These are phyloP conservation scores for Agapornis canus DNA, from an alignment of 2,797 vertebrate species.

Conservation along the genomic window DNA sequence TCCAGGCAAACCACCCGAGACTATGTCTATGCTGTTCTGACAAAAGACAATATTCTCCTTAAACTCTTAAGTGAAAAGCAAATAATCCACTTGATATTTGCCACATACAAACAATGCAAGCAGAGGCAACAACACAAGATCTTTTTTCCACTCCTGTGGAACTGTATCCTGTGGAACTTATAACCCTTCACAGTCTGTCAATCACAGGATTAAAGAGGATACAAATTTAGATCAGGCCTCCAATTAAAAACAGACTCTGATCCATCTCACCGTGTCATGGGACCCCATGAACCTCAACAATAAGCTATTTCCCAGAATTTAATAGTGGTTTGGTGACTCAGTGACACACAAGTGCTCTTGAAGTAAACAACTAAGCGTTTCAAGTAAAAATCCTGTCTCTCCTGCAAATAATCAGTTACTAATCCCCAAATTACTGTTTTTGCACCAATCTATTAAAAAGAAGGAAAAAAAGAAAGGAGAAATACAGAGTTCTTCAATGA, in stretches of 20 bases:
- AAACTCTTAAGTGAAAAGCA: background rate
- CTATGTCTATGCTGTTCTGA: background rate
- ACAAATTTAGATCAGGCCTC: background rate
- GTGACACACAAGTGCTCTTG: slow-evolving; percentile 20
- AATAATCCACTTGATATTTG: background rate
- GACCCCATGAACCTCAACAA: slow-evolving; percentile 18
- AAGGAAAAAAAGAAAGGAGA: background rate
- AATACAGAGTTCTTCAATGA: slow-evolving; percentile 20
- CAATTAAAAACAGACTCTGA: slow-evolving; percentile 11
- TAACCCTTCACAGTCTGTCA: background rate
- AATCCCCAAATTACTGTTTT: slow-evolving; percentile 10
- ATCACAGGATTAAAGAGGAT: background rate
- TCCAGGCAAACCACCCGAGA: background rate
- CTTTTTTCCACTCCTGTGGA: slow-evolving; percentile 35
- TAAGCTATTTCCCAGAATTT: slow-evolving; percentile 49
- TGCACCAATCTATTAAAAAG: background rate
- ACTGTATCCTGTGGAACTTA: slow-evolving; percentile 41
- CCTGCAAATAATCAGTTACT: slow-evolving; percentile 44
- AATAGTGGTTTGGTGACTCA: slow-evolving; percentile 67
- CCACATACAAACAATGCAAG: background rate
- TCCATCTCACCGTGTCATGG: background rate
- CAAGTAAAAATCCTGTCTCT: background rate
- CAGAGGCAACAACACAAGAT: background rate
- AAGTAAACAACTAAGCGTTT: slow-evolving; percentile 38
- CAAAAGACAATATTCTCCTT: background rate